phyloP scores from a whole-genome alignment of 2,797 vertebrate species.

The Discoglossus pictus region DNA sequence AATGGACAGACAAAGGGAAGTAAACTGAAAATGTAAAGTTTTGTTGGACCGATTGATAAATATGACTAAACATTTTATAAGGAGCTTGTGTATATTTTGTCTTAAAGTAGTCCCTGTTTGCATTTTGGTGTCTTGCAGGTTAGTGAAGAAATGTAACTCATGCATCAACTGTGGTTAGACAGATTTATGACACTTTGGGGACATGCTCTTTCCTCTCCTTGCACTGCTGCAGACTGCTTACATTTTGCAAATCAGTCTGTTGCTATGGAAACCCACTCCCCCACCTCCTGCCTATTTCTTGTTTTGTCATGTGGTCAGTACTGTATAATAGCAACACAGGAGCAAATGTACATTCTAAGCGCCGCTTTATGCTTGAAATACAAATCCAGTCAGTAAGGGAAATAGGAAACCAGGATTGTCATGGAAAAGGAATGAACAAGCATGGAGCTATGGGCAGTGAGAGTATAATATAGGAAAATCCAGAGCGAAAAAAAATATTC shows the following conservation, averaged over 20 bases:
- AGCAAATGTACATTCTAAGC: constrained; percentile 62
- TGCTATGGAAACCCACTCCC: constrained; percentile 88
- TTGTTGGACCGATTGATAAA: constrained; percentile 63
- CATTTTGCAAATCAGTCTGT: constrained; percentile 99
- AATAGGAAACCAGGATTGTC: constrained; percentile 65
- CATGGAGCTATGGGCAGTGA: constrained; percentile 81
- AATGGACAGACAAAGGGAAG: constrained; percentile 83
- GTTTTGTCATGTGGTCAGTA: constrained; percentile 82
- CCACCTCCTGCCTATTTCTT: constrained; percentile 79
- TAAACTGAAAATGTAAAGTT: constrained; percentile 74
- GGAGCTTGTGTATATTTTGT: constrained; percentile 61
- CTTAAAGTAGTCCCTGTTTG: constrained; percentile 74
- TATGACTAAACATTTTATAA: constrained; percentile 61
- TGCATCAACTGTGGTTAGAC: constrained; percentile 92
- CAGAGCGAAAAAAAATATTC: constrained; percentile 69
- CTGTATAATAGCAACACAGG: constrained; percentile 75
- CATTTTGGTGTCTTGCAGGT: constrained; percentile 79
- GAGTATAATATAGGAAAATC: constrained; percentile 67
- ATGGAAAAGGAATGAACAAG: constrained; percentile 77
- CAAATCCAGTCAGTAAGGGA: constrained; percentile 63
- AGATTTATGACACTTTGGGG: constrained; percentile 98
- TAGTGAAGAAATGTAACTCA: constrained; percentile 92
- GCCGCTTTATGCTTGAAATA: constrained; percentile 62
- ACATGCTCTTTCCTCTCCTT: constrained; percentile 91
- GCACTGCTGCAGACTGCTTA: constrained; percentile 91